Percentiles rank a stretch among this genome's conserved stretches.
Evolutionary conservation across 1,140 invertebrate species (phyloP).

Genomic region (Drosophila nebulosa): DNA sequence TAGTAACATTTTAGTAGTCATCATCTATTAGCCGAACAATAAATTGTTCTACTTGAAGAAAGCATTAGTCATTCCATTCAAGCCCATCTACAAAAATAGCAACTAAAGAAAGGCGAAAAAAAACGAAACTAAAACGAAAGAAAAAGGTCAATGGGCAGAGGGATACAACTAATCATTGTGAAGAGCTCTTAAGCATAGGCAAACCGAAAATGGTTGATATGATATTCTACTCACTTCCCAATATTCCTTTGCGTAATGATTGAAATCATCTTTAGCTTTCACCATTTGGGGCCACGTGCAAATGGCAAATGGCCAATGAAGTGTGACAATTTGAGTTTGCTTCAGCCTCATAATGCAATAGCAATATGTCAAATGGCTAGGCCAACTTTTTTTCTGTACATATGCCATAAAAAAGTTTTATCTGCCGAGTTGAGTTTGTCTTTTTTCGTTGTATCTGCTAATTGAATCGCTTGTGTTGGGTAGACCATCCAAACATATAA

Average conservation of each 20-base stretch:
- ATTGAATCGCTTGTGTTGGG: slow-evolving; percentile 42
- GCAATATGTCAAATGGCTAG: slow-evolving; percentile 36
- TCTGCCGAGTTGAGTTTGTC: slow-evolving; percentile 12
- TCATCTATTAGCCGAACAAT: slow-evolving; percentile 48
- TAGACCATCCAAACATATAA: slow-evolving; percentile 4
- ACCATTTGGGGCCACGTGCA: slow-evolving; percentile 21
- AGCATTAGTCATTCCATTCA: slow-evolving; percentile 18
- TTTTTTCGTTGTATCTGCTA: slow-evolving; percentile 41
- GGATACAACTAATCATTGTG: background rate
- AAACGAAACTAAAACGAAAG: background rate
- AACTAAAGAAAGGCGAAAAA: background rate
- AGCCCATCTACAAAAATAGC: background rate
- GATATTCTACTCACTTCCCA: background rate
- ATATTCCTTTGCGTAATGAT: background rate
- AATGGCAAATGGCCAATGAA: slow-evolving; percentile 28
- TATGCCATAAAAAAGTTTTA: slow-evolving; percentile 46
- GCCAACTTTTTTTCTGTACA: slow-evolving; percentile 23
- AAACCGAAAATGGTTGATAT: background rate
- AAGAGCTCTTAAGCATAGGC: background rate
- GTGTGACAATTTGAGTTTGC: slow-evolving; percentile 18
- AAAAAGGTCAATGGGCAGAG: slow-evolving; percentile 2
- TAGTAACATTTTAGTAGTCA: slow-evolving; percentile 41
- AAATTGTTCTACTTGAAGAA: slow-evolving; percentile 23
- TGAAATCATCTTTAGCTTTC: background rate
- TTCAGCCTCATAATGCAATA: background rate